Evolutionary conservation across 2,113 vertebrate species (phyloP).

Genomic region (Ascaphus truei): DNA sequence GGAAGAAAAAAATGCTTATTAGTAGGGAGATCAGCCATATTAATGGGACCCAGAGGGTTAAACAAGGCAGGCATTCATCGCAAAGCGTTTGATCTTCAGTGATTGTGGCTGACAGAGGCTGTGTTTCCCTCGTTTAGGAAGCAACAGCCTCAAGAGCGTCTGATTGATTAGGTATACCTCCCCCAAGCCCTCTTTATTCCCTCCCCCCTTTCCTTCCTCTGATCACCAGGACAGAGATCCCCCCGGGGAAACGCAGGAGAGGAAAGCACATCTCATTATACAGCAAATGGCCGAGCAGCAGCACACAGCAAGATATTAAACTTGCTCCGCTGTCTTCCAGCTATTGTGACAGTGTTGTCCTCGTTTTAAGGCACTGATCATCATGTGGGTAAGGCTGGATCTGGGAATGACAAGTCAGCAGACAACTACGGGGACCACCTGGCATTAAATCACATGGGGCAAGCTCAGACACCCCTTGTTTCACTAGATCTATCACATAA

Average conservation of each 20-base stretch:
- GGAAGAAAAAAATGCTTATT: too few relatives aligned
- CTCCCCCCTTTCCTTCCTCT: neutral
- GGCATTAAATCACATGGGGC: too few relatives aligned
- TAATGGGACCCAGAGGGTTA: constrained; percentile 6
- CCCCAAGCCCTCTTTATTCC: neutral
- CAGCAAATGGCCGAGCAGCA: constrained; percentile 54
- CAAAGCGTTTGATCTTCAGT: constrained; percentile 49
- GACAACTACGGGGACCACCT: too few relatives aligned
- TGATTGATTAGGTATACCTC: constrained; percentile 55
- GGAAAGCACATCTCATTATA: constrained; percentile 37
- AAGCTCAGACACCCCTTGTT: too few relatives aligned
- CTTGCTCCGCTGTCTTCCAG: constrained; percentile 22
- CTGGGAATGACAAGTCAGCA: too few relatives aligned
- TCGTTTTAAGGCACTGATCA: too few relatives aligned
- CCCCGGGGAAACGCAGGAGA: constrained; percentile 27
- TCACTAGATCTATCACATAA: too few relatives aligned
- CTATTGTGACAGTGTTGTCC: neutral
- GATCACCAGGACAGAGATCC: constrained; percentile 15
- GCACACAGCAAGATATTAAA: constrained; percentile 38
- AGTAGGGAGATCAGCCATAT: neutral
- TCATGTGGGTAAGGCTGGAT: too few relatives aligned
- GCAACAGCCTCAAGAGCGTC: constrained; percentile 46
- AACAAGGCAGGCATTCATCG: constrained; percentile 24
- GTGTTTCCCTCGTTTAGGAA: constrained; percentile 50
- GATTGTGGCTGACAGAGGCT: constrained; percentile 55